Base-by-base conservation (phyloP, 2,888 invertebrate genomes). In the Atethmia centrago region DNA sequence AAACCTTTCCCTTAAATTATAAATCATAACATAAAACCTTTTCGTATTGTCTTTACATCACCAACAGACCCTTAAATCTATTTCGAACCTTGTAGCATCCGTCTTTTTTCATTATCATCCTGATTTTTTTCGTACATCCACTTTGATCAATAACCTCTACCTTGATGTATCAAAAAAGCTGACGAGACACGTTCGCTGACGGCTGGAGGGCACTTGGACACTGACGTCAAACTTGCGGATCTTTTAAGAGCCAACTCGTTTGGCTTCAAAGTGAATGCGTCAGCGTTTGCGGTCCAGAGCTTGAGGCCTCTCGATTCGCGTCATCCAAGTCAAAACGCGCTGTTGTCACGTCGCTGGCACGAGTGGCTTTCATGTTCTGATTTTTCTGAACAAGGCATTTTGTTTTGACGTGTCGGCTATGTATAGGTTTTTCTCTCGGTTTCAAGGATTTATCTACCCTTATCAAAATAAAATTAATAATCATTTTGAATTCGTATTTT, bases 61-160 rank as follows among this genome's bases (percentile, higher is more conserved):
- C 19, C 40, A 62, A 47, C 14, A 59, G 64, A 65, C 53, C 53
- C 68, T 65, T 74, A 74, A 65, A 16, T 62, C 28, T 66, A 74
- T 81, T 77, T 55, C 36, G 40, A 51, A 42, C 51, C 59, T 53
- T 61, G 36, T 62, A 73, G 25, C 71, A 73, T 51, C 62, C 62
- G 49, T 68, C 75, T 70, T 82, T 63, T 51, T 71, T 70, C 59
- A 76, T 80, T 83, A 82, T 73, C 66, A 67, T 68, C 69, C 74
- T 61, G 64, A 71, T 82, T 77, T 83, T 79, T 68, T 64, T 53
- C 79, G 77, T 82, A 80, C 66, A 74, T 86, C 88, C 88, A 91
- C 92, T 93, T 92, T 91, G 90, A 93, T 93, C 94, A 92, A 93
- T 93, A 91, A 89, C 89, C 90, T 87, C 85, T 88, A 76, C 58